Conservation (phyloP, 2,888 invertebrate species). For the Actias luna region DNA sequence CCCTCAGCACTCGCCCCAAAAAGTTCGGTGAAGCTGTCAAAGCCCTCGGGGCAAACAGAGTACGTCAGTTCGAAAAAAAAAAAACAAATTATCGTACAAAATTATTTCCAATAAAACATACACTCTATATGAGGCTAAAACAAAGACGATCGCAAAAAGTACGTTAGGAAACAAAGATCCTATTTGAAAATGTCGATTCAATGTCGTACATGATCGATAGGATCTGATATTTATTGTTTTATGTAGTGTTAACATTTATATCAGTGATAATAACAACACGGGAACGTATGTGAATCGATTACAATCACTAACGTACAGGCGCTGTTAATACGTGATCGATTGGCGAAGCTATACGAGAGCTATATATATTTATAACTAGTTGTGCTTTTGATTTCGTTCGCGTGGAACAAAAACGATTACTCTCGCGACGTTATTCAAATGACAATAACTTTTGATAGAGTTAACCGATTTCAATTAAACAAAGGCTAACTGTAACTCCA, state of each 20-base stretch:
- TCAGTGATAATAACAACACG: slow-evolving; percentile 27
- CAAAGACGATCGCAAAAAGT: not conserved
- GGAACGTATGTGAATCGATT: slow-evolving; percentile 20
- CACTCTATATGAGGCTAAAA: not conserved
- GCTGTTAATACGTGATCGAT: not conserved
- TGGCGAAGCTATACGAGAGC: not conserved
- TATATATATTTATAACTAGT: not conserved
- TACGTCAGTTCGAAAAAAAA: no score
- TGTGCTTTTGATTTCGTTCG: no score
- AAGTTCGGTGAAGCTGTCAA: no score
- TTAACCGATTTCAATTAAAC: no score
- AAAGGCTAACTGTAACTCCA: no score
- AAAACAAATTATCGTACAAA: no score
- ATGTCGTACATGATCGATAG: slow-evolving; percentile 12
- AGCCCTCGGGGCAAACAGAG: no score
- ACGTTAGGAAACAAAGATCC: slow-evolving; percentile 1
- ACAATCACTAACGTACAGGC: slow-evolving; percentile 10
- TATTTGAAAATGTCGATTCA: slow-evolving; percentile 11
- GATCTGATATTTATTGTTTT: slow-evolving; percentile 25
- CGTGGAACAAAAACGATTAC: no score
- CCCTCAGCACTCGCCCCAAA: no score
- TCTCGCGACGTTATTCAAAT: no score
- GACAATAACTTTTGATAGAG: no score
- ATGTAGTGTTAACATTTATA: slow-evolving; percentile 30
- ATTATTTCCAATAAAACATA: no score